Conservation (phyloP, 2,797 vertebrate species). For the Pseudomugil tenellus region DNA sequence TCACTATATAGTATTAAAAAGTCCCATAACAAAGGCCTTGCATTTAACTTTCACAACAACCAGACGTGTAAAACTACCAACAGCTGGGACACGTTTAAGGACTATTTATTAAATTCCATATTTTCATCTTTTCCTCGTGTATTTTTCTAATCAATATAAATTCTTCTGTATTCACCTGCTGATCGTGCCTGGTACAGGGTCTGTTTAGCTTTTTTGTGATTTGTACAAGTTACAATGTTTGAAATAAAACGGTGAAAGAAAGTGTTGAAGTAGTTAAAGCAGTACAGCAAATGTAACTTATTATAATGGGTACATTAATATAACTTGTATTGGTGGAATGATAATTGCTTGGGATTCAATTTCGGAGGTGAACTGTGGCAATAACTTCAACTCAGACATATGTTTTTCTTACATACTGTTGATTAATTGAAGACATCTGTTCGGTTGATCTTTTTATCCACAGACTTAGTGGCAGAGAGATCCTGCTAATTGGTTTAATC, state of each 20-base stretch:
- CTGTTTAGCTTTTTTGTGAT: neutral
- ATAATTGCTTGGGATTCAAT: neutral
- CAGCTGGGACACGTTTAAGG: neutral
- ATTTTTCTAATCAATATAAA: neutral
- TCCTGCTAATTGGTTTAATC: conserved; percentile 20
- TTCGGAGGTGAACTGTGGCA: neutral
- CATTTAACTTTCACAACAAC: neutral
- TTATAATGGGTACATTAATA: neutral
- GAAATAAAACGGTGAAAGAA: neutral
- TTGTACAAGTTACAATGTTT: neutral
- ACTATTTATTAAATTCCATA: neutral
- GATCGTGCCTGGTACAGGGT: neutral
- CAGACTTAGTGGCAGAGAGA: neutral
- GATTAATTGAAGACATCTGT: neutral
- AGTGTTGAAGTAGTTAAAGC: neutral
- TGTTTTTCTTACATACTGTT: conserved; percentile 6
- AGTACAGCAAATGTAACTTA: neutral
- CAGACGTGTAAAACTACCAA: neutral
- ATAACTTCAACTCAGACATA: neutral
- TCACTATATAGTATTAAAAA: neutral
- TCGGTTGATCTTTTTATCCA: neutral
- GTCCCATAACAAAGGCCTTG: too few relatives aligned
- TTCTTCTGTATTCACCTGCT: neutral
- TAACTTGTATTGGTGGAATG: neutral
- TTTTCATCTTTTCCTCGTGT: neutral